Evolutionary conservation across 1,140 invertebrate genomes (phyloP).

Genomic region (Aphis gossypii): DNA sequence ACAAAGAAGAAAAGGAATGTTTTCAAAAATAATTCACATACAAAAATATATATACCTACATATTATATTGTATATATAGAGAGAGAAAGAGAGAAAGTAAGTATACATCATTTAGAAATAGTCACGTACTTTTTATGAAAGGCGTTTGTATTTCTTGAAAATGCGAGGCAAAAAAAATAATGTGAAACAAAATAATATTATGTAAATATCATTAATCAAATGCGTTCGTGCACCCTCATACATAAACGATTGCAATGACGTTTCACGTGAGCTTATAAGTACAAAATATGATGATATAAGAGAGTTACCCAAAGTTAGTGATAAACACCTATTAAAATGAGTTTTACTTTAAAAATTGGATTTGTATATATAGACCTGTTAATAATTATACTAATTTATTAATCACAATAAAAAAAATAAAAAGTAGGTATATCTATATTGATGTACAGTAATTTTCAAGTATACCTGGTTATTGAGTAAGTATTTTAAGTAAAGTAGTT

Average conservation of each 20-base stretch:
- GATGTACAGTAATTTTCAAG: no score
- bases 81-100: neutral
- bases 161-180: neutral
- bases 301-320: no score
- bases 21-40: neutral
- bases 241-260: neutral
- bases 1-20: neutral
- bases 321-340: no score
- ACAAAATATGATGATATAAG: neutral
- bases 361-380: no score
- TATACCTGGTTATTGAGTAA: no score
- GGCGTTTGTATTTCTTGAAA: neutral
- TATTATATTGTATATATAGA: neutral
- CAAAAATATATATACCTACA: no score
- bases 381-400: no score
- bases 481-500: no score
- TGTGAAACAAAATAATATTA: neutral
- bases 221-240: neutral
- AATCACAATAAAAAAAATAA: no score
- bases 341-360: no score
- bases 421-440: no score
- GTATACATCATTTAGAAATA: neutral
- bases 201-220: neutral
- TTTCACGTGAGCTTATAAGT: neutral
- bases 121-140: neutral